Evolutionary conservation across 1,140 invertebrate genomes (phyloP).

Genomic region (Apis cerana): DNA sequence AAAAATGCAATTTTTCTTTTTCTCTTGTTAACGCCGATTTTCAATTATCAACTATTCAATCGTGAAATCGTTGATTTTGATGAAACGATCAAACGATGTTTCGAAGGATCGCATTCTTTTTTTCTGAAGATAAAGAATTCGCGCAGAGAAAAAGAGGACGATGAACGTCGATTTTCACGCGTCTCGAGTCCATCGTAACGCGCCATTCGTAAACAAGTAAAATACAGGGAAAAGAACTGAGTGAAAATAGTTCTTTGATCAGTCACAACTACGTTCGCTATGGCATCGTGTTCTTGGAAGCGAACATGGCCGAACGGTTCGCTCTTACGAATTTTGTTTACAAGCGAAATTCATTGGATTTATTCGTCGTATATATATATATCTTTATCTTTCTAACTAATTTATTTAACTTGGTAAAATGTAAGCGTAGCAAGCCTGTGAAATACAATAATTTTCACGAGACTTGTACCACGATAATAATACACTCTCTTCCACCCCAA

Average conservation of each 20-base stretch:
- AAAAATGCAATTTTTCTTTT: not conserved
- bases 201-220: not conserved
- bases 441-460: not conserved
- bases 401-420: too few species aligned
- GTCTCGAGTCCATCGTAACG: not conserved
- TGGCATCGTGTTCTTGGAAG: not conserved
- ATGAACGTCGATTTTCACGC: slow-evolving; percentile 8
- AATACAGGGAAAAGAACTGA: not conserved
- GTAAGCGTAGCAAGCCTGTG: too few species aligned
- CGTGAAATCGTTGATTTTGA: not conserved
- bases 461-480: not conserved
- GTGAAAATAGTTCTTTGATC: slow-evolving; percentile 43
- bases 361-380: too few species aligned
- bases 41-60: not conserved
- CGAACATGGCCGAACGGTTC: not conserved
- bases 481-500: not conserved
- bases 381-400: too few species aligned
- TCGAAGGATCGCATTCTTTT: not conserved
- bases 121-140: not conserved
- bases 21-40: not conserved
- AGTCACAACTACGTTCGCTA: not conserved
- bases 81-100: not conserved
- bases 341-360: slow-evolving; percentile 26
- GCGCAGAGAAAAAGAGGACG: not conserved
- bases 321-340: slow-evolving; percentile 12